Evolutionary conservation across 2,888 invertebrate genomes (phyloP).

Genomic region (Folsomia candida): DNA sequence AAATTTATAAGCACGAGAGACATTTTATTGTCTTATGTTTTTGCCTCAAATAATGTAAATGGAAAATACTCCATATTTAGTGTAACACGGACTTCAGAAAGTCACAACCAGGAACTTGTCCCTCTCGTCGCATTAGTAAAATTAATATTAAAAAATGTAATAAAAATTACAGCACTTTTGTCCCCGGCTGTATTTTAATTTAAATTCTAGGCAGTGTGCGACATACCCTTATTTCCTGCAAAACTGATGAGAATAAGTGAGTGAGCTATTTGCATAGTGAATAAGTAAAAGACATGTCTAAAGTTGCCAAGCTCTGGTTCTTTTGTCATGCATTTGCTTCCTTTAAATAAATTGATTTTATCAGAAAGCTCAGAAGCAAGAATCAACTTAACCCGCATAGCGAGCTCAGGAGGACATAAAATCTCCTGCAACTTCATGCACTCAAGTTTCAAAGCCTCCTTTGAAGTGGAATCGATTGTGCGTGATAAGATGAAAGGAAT

Average conservation of each 20-base stretch:
- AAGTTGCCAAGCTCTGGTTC: too few species aligned
- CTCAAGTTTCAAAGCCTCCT: background rate
- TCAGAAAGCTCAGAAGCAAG: background rate
- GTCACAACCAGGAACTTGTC: too few species aligned
- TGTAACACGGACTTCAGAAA: too few species aligned
- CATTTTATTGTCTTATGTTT: background rate
- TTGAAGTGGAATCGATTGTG: constrained; percentile 1
- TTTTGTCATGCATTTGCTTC: background rate
- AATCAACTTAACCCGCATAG: too few species aligned
- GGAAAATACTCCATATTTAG: too few species aligned
- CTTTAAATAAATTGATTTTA: background rate
- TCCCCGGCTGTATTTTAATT: background rate
- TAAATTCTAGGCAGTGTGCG: too few species aligned
- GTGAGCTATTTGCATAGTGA: background rate
- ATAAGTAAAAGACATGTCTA: background rate
- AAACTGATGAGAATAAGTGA: background rate
- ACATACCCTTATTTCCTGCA: too few species aligned
- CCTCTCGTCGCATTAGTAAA: too few species aligned
- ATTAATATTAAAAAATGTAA: background rate
- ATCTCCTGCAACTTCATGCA: background rate
- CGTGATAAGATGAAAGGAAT: constrained; percentile 5
- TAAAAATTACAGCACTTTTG: too few species aligned
- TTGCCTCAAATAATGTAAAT: background rate
- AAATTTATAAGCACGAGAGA: background rate
- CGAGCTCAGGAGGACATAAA: background rate